Evolutionary conservation across 2,113 vertebrate genomes (phyloP).

Genomic region (Petrocephalus microphthalmus): DNA sequence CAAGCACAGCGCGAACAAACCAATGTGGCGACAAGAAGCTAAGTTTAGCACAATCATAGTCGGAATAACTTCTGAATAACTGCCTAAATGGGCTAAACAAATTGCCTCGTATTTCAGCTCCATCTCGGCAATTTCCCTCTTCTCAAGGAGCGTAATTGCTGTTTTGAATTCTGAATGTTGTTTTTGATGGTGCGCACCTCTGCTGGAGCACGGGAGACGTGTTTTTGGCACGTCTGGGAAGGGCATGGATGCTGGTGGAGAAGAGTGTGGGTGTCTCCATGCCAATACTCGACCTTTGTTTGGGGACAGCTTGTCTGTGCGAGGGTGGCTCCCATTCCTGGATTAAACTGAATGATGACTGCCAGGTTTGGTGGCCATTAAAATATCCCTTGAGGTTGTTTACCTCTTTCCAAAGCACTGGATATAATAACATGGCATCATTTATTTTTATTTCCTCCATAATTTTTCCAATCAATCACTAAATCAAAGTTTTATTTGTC

Average conservation of each 20-base stretch:
- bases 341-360: background rate
- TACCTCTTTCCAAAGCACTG: background rate
- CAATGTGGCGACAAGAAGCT: background rate
- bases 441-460: background rate
- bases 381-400: background rate
- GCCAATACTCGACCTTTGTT: background rate
- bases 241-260: background rate
- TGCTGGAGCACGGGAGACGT: background rate
- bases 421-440: background rate
- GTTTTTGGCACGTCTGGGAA: background rate
- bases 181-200: background rate
- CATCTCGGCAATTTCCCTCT: background rate
- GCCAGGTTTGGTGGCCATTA: background rate
- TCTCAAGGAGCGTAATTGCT: conserved; percentile 10
- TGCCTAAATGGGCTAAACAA: conserved; percentile 20
- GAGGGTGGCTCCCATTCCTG: background rate
- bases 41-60: conserved; percentile 19
- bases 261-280: background rate
- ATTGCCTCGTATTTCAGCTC: conserved; percentile 11
- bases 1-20: conserved; percentile 2
- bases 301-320: background rate
- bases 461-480: background rate
- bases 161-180: conserved; percentile 16
- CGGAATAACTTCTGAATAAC: conserved; percentile 15
- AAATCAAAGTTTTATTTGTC: background rate